Percentiles rank a stretch among this genome's conserved stretches.
These are phyloP conservation scores for Ceramica pisi DNA, from an alignment of 2,888 invertebrate species.

Conservation along the genomic window DNA sequence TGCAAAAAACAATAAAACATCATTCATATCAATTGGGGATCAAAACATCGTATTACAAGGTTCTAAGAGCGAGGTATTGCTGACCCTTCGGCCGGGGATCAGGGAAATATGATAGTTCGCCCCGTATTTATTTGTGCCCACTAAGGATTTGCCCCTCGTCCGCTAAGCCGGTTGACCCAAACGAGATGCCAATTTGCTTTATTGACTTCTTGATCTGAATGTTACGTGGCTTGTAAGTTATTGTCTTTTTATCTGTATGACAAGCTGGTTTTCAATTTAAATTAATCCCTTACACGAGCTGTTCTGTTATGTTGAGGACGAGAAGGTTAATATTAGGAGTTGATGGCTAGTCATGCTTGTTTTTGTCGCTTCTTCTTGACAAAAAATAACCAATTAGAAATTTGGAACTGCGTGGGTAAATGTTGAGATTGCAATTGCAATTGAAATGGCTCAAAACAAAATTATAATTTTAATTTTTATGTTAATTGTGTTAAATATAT, in stretches of 20 bases:
- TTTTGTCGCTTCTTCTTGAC: too few relatives aligned
- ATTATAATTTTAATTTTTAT: too few relatives aligned
- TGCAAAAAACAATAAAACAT: slow-evolving; percentile 75
- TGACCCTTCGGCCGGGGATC: slow-evolving; percentile 89
- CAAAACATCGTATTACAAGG: slow-evolving; percentile 75
- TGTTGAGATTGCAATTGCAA: too few relatives aligned
- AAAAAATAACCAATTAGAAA: too few relatives aligned
- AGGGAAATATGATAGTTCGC: slow-evolving; percentile 87
- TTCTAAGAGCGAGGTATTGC: slow-evolving; percentile 71
- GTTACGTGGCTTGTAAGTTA: slow-evolving; percentile 65
- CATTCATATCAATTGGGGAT: slow-evolving; percentile 77
- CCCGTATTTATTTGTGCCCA: slow-evolving; percentile 89
- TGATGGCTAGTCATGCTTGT: too few relatives aligned
- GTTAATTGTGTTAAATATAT: too few relatives aligned
- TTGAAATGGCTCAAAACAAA: too few relatives aligned
- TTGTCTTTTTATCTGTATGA: slow-evolving; percentile 42
- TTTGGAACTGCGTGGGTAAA: too few relatives aligned
- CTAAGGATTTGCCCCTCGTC: slow-evolving; percentile 85
- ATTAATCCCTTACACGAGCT: slow-evolving; percentile 2
- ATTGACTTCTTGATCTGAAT: slow-evolving; percentile 80
- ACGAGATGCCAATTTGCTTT: slow-evolving; percentile 87
- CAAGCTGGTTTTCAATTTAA: not conserved
- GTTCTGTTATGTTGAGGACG: not conserved
- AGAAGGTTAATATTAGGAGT: not conserved
- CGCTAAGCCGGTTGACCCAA: slow-evolving; percentile 87